Base-by-base conservation (phyloP, 2,113 vertebrate genomes). In the Anhinga anhinga region DNA sequence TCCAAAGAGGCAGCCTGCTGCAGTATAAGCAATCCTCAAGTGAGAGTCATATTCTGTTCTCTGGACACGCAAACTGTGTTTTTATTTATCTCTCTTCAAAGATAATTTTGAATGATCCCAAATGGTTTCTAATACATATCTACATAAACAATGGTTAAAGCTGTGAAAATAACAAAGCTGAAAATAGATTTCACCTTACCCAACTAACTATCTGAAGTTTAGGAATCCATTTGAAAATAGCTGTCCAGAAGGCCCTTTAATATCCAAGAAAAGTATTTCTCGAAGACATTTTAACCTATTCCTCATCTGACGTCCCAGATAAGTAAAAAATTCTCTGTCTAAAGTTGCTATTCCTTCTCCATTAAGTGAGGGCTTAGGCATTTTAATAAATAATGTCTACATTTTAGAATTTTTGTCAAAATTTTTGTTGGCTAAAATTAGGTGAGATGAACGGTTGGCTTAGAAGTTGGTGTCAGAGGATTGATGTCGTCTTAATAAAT, bases 71-170 rank as follows among this genome's bases (percentile, higher is more conserved):
- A 30, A 82, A 56, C 27, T 38, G n/a, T 36, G 34, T 3, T 91
- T 91, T 61, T 81, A 89, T 91, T 95, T 90, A n/a, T 80, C 30
- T 65, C 14, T 69, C 34, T 92, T 93, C 55, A 79, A 92, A 79
- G 14, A 42, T 36, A 49, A 74, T 74, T 79, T 84, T 82, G 42
- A 92, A 55, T 26, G 82, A 30, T 74, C 61, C 65, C 56, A 53
- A 62, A 58, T 29, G 45, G 5, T 58, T 95, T 87, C 47, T 45
- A 85, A 79, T 21, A 36, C 11, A 34, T 52, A 85, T 74, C 50
- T 82, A 53, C 53, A 87, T 84, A 82, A 93, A 66, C 55, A 90
- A 21, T 45, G 19, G 42, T 59, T 89, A 86, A 38, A 61, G 2
- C 62, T 86, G 47, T 59, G 72, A 88, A 88, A 93, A 91, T 27